Evolutionary conservation across 2,888 invertebrate genomes (phyloP).

Genomic region (Linhomoeus sp.): DNA sequence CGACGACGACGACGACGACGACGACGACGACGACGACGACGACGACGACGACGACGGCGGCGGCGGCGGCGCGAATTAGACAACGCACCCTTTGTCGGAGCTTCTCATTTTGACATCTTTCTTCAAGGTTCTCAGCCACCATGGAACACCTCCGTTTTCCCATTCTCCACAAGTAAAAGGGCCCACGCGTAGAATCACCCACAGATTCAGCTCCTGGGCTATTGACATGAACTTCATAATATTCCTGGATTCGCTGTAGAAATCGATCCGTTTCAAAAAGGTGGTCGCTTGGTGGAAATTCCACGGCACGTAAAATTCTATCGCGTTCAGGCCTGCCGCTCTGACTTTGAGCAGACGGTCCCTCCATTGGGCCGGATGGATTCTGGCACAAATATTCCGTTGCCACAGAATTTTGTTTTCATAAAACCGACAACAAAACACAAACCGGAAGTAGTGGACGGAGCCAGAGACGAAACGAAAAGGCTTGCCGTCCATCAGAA

Average conservation of each 20-base stretch:
- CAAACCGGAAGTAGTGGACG: constrained; percentile 66
- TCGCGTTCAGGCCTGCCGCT: constrained; percentile 45
- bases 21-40: too few relatives aligned
- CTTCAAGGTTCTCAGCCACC: constrained; percentile 46
- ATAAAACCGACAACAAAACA: too few relatives aligned
- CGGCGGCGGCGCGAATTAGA: too few relatives aligned
- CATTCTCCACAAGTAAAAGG: constrained; percentile 19
- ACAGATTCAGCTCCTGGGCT: constrained; percentile 8
- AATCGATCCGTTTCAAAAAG: constrained; percentile 8
- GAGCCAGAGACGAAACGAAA: constrained; percentile 50
- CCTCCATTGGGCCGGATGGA: constrained; percentile 63
- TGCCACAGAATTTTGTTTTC: too few relatives aligned
- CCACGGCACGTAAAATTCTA: constrained; percentile 24
- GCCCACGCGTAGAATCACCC: constrained; percentile 16
- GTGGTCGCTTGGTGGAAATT: constrained; percentile 14
- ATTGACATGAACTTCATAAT: constrained; percentile 15
- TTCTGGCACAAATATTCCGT: too few relatives aligned
- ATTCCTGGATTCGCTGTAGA: constrained; percentile 8
- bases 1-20: too few relatives aligned
- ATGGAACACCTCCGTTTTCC: constrained; percentile 48
- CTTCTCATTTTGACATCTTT: too few relatives aligned
- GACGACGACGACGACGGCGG: too few relatives aligned
- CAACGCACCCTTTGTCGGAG: too few relatives aligned
- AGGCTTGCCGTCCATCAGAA: constrained; percentile 49
- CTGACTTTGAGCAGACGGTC: constrained; percentile 53